Conservation (phyloP, 1,140 invertebrate species). For the Calephelis virginiensis region DNA sequence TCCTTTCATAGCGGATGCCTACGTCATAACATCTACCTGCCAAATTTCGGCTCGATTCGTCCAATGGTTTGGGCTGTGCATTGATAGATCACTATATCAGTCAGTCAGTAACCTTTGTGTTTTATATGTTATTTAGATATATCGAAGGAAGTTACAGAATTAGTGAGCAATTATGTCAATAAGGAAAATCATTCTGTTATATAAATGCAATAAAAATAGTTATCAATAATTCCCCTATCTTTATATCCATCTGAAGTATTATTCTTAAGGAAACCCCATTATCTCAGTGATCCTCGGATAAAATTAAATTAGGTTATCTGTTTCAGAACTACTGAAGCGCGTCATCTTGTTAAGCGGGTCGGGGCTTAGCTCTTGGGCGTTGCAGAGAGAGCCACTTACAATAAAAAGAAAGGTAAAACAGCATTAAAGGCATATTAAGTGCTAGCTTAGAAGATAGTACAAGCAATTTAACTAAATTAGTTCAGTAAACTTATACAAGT, state of each 20-base stretch:
- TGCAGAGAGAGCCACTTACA: slow-evolving; percentile 91
- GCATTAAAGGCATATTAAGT: slow-evolving; percentile 42
- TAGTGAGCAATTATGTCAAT: too few relatives aligned
- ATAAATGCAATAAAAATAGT: too few relatives aligned
- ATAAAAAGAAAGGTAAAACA: slow-evolving; percentile 84
- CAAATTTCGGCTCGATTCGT: too few relatives aligned
- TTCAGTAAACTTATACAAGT: slow-evolving; percentile 24
- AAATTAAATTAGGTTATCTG: slow-evolving; percentile 67
- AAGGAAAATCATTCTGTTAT: too few relatives aligned
- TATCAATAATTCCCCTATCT: slow-evolving; percentile 20
- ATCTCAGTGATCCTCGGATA: slow-evolving; percentile 42
- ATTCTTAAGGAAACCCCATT: slow-evolving; percentile 27
- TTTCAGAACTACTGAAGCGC: slow-evolving; percentile 92
- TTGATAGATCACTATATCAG: too few relatives aligned
- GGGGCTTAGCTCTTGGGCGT: slow-evolving; percentile 95
- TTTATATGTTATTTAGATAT: too few relatives aligned
- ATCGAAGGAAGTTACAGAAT: too few relatives aligned
- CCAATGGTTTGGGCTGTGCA: too few relatives aligned
- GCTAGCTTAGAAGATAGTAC: slow-evolving; percentile 29
- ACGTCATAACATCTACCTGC: too few relatives aligned
- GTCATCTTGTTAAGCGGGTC: slow-evolving; percentile 96
- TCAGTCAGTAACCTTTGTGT: too few relatives aligned
- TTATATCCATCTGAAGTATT: slow-evolving; percentile 22
- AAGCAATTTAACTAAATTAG: slow-evolving; percentile 34
- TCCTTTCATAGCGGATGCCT: too few relatives aligned